phyloP scores from a whole-genome alignment of 1,140 invertebrate species.

The Nilaparvata lugens region DNA sequence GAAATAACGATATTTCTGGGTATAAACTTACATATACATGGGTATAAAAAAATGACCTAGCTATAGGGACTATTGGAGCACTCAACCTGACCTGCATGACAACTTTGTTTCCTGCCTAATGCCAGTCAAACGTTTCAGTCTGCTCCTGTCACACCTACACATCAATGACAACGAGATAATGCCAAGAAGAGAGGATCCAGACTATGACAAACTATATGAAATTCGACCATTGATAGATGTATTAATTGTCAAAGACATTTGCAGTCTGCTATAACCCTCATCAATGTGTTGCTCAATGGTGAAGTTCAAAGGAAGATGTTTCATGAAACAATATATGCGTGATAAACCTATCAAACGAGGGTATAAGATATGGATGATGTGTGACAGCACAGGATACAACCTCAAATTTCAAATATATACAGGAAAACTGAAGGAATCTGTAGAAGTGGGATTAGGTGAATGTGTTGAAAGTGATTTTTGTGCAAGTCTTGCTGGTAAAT shows the following conservation, averaged over 20 bases:
- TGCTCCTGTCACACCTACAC: not conserved
- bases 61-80: not conserved
- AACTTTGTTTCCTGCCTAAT: not conserved
- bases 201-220: conserved; percentile 22
- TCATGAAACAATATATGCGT: conserved; percentile 21
- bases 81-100: too few relatives aligned
- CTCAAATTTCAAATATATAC: not conserved
- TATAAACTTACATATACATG: too few relatives aligned
- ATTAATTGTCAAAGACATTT: conserved; percentile 8
- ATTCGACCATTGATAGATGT: conserved; percentile 15
- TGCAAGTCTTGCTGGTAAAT: not conserved
- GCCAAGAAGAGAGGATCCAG: not conserved
- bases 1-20: too few relatives aligned
- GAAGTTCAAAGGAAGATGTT: too few relatives aligned
- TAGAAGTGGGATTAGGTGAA: not conserved
- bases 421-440: not conserved
- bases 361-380: too few relatives aligned
- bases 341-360: not conserved
- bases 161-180: conserved; percentile 11
- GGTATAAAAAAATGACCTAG: too few relatives aligned
- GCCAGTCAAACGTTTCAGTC: not conserved
- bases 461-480: not conserved
- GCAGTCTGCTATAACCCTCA: not conserved
- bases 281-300: conserved; percentile 21
- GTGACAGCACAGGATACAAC: not conserved